Evolutionary conservation across 2,797 vertebrate genomes (phyloP).

Genomic region (Myripristis murdjan): DNA sequence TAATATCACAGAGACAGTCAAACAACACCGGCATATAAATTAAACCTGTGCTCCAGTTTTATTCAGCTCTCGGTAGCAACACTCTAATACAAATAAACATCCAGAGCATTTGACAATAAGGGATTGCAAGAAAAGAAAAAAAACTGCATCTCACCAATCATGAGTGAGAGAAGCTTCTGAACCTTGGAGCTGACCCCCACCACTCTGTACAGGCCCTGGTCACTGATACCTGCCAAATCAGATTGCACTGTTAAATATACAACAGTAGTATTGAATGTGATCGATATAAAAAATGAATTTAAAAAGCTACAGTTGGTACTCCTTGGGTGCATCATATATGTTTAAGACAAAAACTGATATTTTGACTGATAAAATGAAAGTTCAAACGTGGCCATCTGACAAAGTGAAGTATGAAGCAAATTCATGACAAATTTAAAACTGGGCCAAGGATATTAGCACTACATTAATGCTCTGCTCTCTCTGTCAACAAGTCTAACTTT

Average conservation of each 20-base stretch:
- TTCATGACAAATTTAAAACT: conserved; percentile 2
- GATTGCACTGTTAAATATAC: conserved; percentile 9
- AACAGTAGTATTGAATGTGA: conserved; percentile 1
- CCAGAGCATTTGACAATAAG: conserved; percentile 6
- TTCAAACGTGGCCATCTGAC: conserved; percentile 3
- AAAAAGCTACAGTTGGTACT: not conserved
- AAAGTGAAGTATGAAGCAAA: conserved; percentile 11
- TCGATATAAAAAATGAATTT: not conserved
- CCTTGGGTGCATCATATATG: conserved; percentile 3
- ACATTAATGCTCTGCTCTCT: conserved; percentile 33
- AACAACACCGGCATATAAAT: conserved; percentile 35
- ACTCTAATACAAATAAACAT: conserved; percentile 12
- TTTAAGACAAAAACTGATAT: not conserved
- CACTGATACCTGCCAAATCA: conserved; percentile 91
- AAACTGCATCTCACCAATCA: conserved; percentile 92
- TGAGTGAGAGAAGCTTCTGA: conserved; percentile 96
- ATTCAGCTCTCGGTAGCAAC: conserved; percentile 20
- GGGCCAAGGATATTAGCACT: conserved; percentile 14
- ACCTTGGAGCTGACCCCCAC: conserved; percentile 99
- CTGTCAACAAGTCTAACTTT: not conserved
- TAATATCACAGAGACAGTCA: conserved; percentile 40
- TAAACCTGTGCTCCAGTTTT: conserved; percentile 18
- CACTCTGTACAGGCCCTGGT: conserved; percentile 98
- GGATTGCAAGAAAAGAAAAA: not conserved
- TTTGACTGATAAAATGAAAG: conserved; percentile 1